These are phyloP conservation scores for Elysia crispata DNA, from an alignment of 2,888 invertebrate species.

Conservation along the genomic window DNA sequence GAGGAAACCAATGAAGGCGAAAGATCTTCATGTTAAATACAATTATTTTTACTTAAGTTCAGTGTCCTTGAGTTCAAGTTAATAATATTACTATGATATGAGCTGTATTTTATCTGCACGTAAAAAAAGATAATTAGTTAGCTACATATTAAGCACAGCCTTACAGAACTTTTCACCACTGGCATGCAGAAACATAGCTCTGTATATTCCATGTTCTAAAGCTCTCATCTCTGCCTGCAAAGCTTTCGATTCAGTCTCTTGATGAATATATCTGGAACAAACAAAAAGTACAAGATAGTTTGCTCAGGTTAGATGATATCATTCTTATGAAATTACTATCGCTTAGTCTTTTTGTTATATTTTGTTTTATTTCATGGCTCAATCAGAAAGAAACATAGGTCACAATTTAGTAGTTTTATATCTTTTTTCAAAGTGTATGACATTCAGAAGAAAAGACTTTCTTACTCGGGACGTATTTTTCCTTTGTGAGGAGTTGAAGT, in stretches of 20 bases:
- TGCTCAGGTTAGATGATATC: background rate
- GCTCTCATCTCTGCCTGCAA: background rate
- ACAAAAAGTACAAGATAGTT: background rate
- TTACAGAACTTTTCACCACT: constrained; percentile 25
- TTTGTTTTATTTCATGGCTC: too few species aligned
- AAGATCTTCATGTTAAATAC: too few species aligned
- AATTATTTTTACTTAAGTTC: too few species aligned
- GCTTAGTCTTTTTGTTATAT: too few species aligned
- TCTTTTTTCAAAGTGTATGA: too few species aligned
- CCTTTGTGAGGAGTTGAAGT: constrained; percentile 42
- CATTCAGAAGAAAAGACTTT: background rate
- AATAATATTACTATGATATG: too few species aligned
- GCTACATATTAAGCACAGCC: constrained; percentile 6
- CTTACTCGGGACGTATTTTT: background rate
- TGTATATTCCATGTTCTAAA: constrained; percentile 36
- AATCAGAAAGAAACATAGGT: too few species aligned
- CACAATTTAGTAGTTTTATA: too few species aligned
- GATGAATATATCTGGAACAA: background rate
- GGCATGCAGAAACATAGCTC: constrained; percentile 33
- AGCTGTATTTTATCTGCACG: too few species aligned
- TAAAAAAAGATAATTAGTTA: too few species aligned
- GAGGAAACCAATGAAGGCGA: too few species aligned
- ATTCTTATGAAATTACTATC: background rate
- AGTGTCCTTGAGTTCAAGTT: too few species aligned
- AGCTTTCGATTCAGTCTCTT: background rate